Percentiles rank a stretch among this genome's conserved stretches.
phyloP scores from a whole-genome alignment of 2,797 vertebrate species.

The Phrynocephalus guinanensis region DNA sequence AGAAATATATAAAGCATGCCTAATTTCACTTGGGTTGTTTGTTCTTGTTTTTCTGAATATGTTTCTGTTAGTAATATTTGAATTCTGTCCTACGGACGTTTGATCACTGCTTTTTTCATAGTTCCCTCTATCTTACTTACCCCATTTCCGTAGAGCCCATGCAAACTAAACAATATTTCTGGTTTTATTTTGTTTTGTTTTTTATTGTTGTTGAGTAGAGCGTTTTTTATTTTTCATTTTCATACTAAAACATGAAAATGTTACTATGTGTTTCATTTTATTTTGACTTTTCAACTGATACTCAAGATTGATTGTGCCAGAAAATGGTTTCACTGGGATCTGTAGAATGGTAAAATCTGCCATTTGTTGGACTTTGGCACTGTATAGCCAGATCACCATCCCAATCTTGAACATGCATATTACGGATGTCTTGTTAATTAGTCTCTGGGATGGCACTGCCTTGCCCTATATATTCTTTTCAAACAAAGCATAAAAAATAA shows the following conservation, averaged over 20 bases:
- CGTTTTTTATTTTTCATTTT: slow-evolving; percentile 17
- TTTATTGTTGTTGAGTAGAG: not conserved
- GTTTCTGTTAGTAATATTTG: not conserved
- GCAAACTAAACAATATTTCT: not conserved
- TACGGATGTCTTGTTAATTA: not conserved
- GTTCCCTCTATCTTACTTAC: not conserved
- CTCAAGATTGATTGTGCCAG: slow-evolving; percentile 45
- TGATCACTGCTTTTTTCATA: not conserved
- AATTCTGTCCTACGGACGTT: not conserved
- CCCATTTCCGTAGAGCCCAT: not conserved
- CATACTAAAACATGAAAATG: slow-evolving; percentile 34
- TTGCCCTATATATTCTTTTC: not conserved
- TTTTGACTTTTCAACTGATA: slow-evolving; percentile 41
- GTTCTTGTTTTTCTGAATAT: not conserved
- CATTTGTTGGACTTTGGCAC: slow-evolving; percentile 16
- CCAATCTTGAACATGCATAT: not conserved
- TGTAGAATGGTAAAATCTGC: slow-evolving; percentile 38
- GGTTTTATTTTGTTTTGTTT: too few species aligned
- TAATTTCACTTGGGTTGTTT: not conserved
- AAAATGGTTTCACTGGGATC: slow-evolving; percentile 50
- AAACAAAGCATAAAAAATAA: slow-evolving; percentile 17
- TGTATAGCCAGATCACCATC: slow-evolving; percentile 35
- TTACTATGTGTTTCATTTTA: slow-evolving; percentile 42
- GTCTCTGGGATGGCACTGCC: not conserved
- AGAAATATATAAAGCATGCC: not conserved